phyloP scores from a whole-genome alignment of 2,888 invertebrate species.

The Diloba caeruleocephala region DNA sequence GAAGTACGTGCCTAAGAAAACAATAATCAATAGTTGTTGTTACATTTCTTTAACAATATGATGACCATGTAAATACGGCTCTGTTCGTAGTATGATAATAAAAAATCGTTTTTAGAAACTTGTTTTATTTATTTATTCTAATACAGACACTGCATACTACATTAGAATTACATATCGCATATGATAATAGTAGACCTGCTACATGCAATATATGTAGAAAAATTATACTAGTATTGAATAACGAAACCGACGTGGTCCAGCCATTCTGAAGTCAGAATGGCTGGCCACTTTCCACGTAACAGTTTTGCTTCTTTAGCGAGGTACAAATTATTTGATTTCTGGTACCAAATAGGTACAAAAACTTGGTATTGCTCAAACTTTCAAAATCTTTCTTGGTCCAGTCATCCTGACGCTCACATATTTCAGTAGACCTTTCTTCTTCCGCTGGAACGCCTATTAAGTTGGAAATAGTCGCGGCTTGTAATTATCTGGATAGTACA shows the following conservation, averaged over 20 bases:
- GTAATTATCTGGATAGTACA: too few relatives aligned
- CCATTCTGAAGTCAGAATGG: too few relatives aligned
- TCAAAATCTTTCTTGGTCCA: too few relatives aligned
- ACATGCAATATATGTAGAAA: constrained; percentile 12
- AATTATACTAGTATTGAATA: constrained; percentile 18
- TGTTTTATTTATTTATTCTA: constrained; percentile 67
- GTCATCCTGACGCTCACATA: too few relatives aligned
- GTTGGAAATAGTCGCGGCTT: too few relatives aligned
- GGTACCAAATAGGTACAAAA: too few relatives aligned
- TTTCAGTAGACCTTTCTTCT: too few relatives aligned
- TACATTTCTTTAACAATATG: constrained; percentile 89
- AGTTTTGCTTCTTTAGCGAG: too few relatives aligned
- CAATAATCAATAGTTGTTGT: constrained; percentile 83
- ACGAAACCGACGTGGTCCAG: not conserved
- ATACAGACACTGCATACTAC: constrained; percentile 7
- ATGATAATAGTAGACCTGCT: constrained; percentile 11
- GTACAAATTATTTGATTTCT: too few relatives aligned
- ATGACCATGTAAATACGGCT: constrained; percentile 88
- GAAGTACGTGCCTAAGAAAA: constrained; percentile 85
- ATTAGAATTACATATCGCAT: constrained; percentile 7
- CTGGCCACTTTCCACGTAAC: too few relatives aligned
- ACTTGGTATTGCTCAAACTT: too few relatives aligned
- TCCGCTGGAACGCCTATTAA: too few relatives aligned
- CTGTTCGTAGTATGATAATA: constrained; percentile 89
- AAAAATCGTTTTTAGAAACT: constrained; percentile 83